Percentiles rank a stretch among this genome's conserved stretches.
Conservation (phyloP, 2,113 vertebrate species). For the Gasterosteus nipponicus region DNA sequence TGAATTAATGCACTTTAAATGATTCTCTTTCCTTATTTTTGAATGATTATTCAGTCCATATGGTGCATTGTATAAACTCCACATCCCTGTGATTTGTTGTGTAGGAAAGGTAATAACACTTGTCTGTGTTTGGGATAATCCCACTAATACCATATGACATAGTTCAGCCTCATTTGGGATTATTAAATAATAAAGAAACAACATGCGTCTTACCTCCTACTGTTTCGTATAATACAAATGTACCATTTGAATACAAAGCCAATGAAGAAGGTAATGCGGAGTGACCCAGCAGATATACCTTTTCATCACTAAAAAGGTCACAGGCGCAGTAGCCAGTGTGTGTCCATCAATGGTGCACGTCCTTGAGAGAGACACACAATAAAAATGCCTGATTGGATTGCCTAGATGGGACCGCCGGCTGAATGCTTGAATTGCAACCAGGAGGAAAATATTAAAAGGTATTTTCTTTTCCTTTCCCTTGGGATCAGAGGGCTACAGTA, state of each 20-base stretch:
- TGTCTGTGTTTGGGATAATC: background rate
- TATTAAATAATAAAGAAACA: conserved; percentile 7
- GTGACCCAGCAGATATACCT: conserved; percentile 15
- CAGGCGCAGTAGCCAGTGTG: background rate
- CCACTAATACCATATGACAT: background rate
- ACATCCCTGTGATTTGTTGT: background rate
- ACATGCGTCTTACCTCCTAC: background rate
- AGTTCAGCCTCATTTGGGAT: background rate
- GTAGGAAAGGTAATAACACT: background rate
- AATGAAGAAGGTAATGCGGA: conserved; percentile 11
- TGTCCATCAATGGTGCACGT: conserved; percentile 20
- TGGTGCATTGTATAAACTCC: background rate
- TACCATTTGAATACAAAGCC: conserved; percentile 22
- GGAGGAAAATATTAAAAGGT: background rate
- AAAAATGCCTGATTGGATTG: conserved; percentile 27
- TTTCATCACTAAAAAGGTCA: conserved; percentile 16
- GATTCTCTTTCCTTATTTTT: background rate
- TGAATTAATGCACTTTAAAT: background rate
- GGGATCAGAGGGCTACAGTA: background rate
- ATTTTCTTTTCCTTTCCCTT: background rate
- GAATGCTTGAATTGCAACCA: conserved; percentile 19
- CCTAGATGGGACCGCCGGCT: conserved; percentile 16
- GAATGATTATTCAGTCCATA: background rate
- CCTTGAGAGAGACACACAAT: conserved; percentile 37
- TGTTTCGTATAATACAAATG: conserved; percentile 22